Evolutionary conservation across 92 coral and sea anemone genomes (phyloP).

Genomic region (Scolanthus callimorphus): DNA sequence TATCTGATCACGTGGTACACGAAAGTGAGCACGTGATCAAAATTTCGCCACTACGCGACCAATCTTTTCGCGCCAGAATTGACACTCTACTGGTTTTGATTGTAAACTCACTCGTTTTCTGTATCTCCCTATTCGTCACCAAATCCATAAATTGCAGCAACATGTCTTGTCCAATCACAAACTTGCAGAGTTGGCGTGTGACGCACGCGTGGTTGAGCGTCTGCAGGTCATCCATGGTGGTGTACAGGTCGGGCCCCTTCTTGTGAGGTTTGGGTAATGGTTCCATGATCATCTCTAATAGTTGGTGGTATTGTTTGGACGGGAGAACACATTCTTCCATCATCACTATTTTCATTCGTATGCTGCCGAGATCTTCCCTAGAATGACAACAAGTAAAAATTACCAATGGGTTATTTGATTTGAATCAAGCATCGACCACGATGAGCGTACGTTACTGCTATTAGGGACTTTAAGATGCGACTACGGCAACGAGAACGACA

Average conservation of each 20-base stretch:
- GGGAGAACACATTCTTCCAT: conserved; percentile 87
- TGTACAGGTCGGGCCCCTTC: conserved; percentile 51
- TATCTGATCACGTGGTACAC: too few relatives aligned
- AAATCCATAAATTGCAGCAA: conserved; percentile 70
- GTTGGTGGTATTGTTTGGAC: conserved; percentile 58
- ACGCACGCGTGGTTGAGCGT: conserved; percentile 76
- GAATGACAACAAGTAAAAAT: not conserved
- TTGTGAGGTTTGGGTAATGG: conserved; percentile 44
- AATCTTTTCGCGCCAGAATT: too few relatives aligned
- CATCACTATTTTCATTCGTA: conserved; percentile 75
- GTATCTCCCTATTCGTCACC: conserved; percentile 67
- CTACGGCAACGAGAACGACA: too few relatives aligned
- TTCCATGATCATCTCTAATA: conserved; percentile 61
- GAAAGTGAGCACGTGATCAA: too few relatives aligned
- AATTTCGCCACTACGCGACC: too few relatives aligned
- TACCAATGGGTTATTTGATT: too few relatives aligned
- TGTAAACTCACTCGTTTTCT: conserved; percentile 61
- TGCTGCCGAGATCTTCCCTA: conserved; percentile 88
- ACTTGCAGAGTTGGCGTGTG: conserved; percentile 81
- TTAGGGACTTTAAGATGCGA: too few relatives aligned
- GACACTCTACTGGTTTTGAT: too few relatives aligned
- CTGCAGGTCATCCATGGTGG: conserved; percentile 70
- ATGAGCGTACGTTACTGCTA: too few relatives aligned
- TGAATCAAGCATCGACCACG: too few relatives aligned
- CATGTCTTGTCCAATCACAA: conserved; percentile 73